Evolutionary conservation across 2,113 vertebrate species (phyloP).

Genomic region (Ceyx cyanopectus): DNA sequence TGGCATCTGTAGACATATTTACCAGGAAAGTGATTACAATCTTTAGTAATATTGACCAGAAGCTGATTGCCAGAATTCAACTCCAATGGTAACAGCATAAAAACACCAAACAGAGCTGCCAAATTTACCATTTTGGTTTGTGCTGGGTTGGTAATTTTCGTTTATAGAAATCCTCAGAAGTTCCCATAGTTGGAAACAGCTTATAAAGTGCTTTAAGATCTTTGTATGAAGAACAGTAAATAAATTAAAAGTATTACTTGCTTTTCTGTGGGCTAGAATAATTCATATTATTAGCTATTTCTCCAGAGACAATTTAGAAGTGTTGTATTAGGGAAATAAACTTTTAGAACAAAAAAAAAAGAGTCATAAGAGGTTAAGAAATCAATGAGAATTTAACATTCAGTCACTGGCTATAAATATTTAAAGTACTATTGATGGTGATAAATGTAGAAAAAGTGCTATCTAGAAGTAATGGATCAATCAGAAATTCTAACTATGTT

Average conservation of each 20-base stretch:
- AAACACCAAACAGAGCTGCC: neutral
- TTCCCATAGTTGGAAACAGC: neutral
- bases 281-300: neutral
- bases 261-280: neutral
- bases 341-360: neutral
- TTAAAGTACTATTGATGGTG: neutral
- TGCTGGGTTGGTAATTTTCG: neutral
- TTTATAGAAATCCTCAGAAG: neutral
- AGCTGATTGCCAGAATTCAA: neutral
- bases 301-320: conserved; percentile 30
- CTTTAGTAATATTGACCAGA: neutral
- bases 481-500: neutral
- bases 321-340: conserved; percentile 39
- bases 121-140: neutral
- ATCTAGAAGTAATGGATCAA: neutral
- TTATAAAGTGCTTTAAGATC: neutral
- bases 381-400: conserved; percentile 30
- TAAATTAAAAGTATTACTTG: neutral
- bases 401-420: conserved; percentile 16
- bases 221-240: neutral
- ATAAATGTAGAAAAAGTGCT: neutral
- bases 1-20: neutral
- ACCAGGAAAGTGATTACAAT: neutral
- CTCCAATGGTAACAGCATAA: neutral
- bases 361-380: conserved; percentile 4